phyloP scores from a whole-genome alignment of 23 tunicate genomes.

The Styela clava region DNA sequence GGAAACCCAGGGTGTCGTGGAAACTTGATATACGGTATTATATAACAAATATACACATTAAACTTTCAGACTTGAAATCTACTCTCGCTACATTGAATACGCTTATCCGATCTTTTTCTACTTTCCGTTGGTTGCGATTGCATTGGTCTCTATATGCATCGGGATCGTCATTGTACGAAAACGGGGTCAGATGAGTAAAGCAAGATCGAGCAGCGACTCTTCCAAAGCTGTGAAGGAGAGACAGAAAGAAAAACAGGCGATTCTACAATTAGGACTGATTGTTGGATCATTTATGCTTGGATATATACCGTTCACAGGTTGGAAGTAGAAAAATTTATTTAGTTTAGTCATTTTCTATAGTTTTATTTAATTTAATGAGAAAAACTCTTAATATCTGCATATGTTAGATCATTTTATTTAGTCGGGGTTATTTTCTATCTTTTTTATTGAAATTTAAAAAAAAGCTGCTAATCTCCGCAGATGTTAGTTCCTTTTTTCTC shows the following conservation, averaged over 20 bases:
- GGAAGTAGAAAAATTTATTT: no score
- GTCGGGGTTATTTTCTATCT: no score
- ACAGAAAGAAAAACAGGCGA: conserved; percentile 25
- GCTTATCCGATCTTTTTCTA: conserved; percentile 38
- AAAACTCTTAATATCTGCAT: no score
- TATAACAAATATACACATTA: not conserved
- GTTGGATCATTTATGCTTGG: conserved; percentile 28
- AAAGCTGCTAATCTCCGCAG: no score
- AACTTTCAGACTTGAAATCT: not conserved
- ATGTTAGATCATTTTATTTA: no score
- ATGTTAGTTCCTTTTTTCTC: no score
- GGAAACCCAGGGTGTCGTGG: no score
- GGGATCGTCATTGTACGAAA: conserved; percentile 2
- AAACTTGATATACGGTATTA: no score
- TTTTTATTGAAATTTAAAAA: no score
- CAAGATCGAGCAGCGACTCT: not conserved
- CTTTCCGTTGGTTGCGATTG: conserved; percentile 17
- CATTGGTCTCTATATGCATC: conserved; percentile 13
- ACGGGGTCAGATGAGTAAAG: not conserved
- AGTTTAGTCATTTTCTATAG: no score
- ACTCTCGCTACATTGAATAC: conserved; percentile 4
- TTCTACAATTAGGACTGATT: conserved; percentile 11
- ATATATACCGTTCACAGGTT: conserved; percentile 33
- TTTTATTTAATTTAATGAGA: no score
- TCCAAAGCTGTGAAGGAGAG: not conserved